Conservation (phyloP, 2,888 invertebrate genomes). For the Alviniconcha strummeri region DNA sequence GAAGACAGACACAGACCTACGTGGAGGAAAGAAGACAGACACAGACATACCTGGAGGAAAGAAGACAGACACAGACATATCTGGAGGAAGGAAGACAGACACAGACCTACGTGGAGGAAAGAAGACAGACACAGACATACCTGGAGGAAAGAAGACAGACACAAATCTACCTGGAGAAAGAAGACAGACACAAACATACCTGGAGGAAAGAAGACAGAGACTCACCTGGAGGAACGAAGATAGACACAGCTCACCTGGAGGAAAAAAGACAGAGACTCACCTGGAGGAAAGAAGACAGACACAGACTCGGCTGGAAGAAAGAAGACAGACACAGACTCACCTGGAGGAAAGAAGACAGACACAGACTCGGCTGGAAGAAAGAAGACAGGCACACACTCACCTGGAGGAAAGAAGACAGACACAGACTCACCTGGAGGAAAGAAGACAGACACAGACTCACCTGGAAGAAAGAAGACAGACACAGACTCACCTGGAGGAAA, state of each 20-base stretch:
- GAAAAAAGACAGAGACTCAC: neutral
- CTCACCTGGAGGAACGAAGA: neutral
- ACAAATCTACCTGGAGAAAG: neutral
- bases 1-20: neutral
- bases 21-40: neutral
- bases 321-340: neutral
- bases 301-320: neutral
- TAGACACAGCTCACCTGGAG: too few relatives aligned
- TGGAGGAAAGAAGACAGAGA: neutral
- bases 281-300: neutral
- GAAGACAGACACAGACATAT: neutral
- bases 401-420: neutral
- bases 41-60: neutral
- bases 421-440: too few relatives aligned
- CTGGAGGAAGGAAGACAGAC: neutral
- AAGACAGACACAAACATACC: neutral
- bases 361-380: too few relatives aligned
- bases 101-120: neutral
- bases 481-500: constrained; percentile 6
- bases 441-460: too few relatives aligned
- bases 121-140: too few relatives aligned
- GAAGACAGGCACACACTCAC: too few relatives aligned
- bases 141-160: neutral
- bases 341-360: too few relatives aligned
- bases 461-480: too few relatives aligned